Evolutionary conservation across 2,797 vertebrate genomes (phyloP).

Genomic region (Phrynocephalus forsythii): DNA sequence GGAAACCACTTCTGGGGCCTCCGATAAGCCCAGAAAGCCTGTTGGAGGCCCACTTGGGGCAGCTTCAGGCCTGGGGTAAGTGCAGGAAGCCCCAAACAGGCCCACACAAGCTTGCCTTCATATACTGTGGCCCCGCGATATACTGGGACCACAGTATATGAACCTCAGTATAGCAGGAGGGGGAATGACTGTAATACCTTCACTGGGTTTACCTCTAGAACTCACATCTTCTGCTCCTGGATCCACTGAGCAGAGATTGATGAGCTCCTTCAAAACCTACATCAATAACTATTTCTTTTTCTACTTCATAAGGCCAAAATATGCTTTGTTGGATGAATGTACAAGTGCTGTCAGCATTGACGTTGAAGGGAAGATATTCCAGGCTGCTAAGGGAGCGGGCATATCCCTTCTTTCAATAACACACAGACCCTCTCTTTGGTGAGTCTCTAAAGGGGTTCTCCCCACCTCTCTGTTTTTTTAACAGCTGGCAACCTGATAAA

Average conservation of each 20-base stretch:
- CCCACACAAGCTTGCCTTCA: too few relatives aligned
- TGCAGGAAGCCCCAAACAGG: too few relatives aligned
- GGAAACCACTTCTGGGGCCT: too few relatives aligned
- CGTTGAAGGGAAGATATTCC: conserved; percentile 98
- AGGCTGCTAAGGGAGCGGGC: conserved; percentile 91
- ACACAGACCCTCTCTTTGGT: conserved; percentile 97
- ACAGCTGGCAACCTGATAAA: conserved; percentile 21
- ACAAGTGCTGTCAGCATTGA: conserved; percentile 98
- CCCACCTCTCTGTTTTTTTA: background rate
- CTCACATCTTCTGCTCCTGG: background rate
- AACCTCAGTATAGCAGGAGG: too few relatives aligned
- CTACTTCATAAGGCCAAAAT: conserved; percentile 87
- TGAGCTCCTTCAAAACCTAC: conserved; percentile 27
- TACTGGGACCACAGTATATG: too few relatives aligned
- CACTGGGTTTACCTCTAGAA: conserved; percentile 40
- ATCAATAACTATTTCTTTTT: conserved; percentile 48
- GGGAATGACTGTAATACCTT: background rate
- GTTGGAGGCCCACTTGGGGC: too few relatives aligned
- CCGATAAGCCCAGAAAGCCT: too few relatives aligned
- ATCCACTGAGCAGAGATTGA: background rate
- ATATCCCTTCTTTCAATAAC: conserved; percentile 98
- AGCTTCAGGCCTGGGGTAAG: too few relatives aligned
- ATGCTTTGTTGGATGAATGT: conserved; percentile 95
- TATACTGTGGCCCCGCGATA: too few relatives aligned
- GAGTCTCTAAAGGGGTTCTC: conserved; percentile 60